Conservation (phyloP, 2,888 invertebrate genomes). For the Epinotia demarniana region DNA sequence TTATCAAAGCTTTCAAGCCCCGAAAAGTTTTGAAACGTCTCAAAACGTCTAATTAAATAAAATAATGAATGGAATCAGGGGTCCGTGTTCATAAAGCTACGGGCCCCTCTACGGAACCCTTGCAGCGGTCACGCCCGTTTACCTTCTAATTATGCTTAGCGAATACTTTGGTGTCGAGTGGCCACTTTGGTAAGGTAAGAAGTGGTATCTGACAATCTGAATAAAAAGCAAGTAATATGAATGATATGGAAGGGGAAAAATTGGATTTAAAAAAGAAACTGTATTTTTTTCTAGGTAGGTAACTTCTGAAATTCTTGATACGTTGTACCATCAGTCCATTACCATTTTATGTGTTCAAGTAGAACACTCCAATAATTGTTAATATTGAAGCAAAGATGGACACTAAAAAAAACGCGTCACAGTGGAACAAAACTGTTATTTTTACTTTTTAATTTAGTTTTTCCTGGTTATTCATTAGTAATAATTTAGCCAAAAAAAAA, state of each 20-base stretch:
- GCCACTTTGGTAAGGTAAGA: constrained; percentile 45
- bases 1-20: constrained; percentile 36
- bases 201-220: constrained; percentile 48
- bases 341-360: no score
- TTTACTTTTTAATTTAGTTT: no score
- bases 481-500: no score
- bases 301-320: no score
- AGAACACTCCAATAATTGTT: no score
- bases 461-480: no score
- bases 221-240: neutral
- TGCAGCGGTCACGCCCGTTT: constrained; percentile 72
- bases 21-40: constrained; percentile 41
- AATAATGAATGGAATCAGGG: constrained; percentile 60
- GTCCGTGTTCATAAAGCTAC: constrained; percentile 51
- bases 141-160: constrained; percentile 71
- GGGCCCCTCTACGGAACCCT: constrained; percentile 59
- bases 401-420: no score
- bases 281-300: no score
- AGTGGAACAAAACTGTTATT: no score
- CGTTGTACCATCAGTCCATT: no score
- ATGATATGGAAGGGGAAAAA: neutral
- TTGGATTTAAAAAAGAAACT: no score
- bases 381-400: no score
- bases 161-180: constrained; percentile 57
- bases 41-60: constrained; percentile 52